Evolutionary conservation across 2,113 vertebrate genomes (phyloP).

Genomic region (Grantiella picta): DNA sequence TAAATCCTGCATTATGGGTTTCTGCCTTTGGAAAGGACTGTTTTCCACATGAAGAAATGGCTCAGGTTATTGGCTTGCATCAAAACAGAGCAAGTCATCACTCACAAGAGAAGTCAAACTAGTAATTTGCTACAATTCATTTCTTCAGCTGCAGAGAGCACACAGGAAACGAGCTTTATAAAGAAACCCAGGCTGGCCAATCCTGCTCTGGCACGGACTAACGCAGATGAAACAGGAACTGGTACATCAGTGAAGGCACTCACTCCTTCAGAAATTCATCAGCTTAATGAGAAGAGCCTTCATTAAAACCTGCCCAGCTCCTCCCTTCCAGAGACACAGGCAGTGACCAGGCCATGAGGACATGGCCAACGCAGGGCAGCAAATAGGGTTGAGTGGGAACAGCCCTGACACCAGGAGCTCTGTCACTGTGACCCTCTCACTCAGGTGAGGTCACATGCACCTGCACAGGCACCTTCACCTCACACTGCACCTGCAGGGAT

Average conservation of each 20-base stretch:
- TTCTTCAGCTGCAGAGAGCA: not conserved
- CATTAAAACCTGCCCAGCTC: not conserved
- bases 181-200: not conserved
- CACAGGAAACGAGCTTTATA: not conserved
- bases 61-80: not conserved
- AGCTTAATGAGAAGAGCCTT: not conserved
- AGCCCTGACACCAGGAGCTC: not conserved
- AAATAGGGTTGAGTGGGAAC: rapidly evolving
- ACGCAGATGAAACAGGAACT: not conserved
- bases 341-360: not conserved
- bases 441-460: rapidly evolving
- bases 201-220: not conserved
- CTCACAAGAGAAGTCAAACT: not conserved
- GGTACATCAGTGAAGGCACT: not conserved
- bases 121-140: not conserved
- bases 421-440: not conserved
- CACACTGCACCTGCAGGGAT: rapidly evolving
- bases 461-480: not conserved
- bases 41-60: not conserved
- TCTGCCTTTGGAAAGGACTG: not conserved
- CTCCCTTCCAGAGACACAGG: not conserved
- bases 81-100: not conserved
- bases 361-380: rapidly evolving
- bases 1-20: not conserved
- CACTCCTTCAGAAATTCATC: not conserved